A percentile compares a stretch with the other conserved stretches of the same genome.
phyloP scores from a whole-genome alignment of 2,797 vertebrate species.

The Chromis chromis region DNA sequence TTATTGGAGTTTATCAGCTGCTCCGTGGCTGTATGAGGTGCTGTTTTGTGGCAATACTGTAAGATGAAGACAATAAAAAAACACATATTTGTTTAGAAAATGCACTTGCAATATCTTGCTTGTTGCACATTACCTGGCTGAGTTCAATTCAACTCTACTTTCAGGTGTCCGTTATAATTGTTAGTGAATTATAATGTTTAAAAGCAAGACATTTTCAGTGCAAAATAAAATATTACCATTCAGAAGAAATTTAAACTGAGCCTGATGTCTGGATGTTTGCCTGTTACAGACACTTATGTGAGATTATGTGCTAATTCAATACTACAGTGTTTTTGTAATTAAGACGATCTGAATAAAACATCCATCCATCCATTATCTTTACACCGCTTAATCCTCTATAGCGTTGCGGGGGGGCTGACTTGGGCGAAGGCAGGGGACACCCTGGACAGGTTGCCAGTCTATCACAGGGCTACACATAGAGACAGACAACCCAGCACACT shows the following conservation, averaged over 20 bases:
- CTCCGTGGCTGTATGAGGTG: background rate
- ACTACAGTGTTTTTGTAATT: too few species aligned
- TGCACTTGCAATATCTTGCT: background rate
- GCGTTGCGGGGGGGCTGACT: too few species aligned
- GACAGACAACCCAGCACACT: too few species aligned
- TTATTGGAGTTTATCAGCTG: slow-evolving; percentile 15
- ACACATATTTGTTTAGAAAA: background rate
- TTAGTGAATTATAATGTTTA: background rate
- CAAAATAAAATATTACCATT: too few species aligned
- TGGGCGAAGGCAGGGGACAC: too few species aligned
- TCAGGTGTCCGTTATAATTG: background rate
- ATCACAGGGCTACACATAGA: too few species aligned
- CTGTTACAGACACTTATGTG: background rate
- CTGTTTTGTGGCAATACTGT: background rate
- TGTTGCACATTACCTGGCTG: background rate
- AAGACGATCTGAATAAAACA: background rate
- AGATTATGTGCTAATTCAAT: too few species aligned
- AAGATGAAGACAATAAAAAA: background rate
- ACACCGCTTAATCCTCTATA: too few species aligned
- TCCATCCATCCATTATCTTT: too few species aligned
- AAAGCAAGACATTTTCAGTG: background rate
- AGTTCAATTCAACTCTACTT: background rate
- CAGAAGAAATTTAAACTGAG: background rate
- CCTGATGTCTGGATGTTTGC: background rate
- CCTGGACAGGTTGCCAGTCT: too few species aligned